Percentiles rank a stretch among this genome's conserved stretches.
phyloP scores from a whole-genome alignment of 1,140 invertebrate species.

The Pissodes strobi region DNA sequence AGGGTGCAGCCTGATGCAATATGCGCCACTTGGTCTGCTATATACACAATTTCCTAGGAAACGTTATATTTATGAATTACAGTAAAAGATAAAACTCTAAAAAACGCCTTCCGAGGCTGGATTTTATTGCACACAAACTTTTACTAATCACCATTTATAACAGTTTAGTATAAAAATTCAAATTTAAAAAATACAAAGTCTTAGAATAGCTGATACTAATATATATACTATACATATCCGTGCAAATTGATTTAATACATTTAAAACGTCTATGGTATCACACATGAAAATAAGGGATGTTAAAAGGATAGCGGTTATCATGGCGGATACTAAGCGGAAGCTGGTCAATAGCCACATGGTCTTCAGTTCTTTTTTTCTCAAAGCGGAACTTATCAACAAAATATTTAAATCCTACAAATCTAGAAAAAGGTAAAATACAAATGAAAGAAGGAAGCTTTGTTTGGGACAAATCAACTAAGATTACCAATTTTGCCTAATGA shows the following conservation, averaged over 20 bases:
- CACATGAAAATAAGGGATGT: conserved; percentile 53
- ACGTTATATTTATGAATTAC: conserved; percentile 43
- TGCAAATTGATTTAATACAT: conserved; percentile 55
- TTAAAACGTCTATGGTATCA: conserved; percentile 54
- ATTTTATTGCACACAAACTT: conserved; percentile 56
- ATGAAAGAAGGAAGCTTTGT: too few relatives aligned
- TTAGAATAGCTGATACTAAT: conserved; percentile 57
- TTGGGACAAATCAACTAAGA: too few relatives aligned
- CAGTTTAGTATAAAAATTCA: conserved; percentile 59
- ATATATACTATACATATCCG: conserved; percentile 57
- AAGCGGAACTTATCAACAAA: background rate
- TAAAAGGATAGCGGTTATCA: conserved; percentile 38
- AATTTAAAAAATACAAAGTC: conserved; percentile 59
- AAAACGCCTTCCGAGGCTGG: conserved; percentile 32
- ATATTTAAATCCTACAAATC: background rate
- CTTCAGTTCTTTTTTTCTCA: conserved; percentile 22
- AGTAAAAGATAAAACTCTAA: conserved; percentile 53
- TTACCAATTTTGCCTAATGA: too few relatives aligned
- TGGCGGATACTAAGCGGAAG: conserved; percentile 48
- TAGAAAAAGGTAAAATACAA: too few relatives aligned
- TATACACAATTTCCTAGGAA: conserved; percentile 53
- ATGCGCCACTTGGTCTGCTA: conserved; percentile 44
- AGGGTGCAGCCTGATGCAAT: conserved; percentile 39
- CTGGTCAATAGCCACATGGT: conserved; percentile 40
- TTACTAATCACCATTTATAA: conserved; percentile 57